Base-by-base conservation (phyloP, 2,888 invertebrate species). In the Coremacera marginata region DNA sequence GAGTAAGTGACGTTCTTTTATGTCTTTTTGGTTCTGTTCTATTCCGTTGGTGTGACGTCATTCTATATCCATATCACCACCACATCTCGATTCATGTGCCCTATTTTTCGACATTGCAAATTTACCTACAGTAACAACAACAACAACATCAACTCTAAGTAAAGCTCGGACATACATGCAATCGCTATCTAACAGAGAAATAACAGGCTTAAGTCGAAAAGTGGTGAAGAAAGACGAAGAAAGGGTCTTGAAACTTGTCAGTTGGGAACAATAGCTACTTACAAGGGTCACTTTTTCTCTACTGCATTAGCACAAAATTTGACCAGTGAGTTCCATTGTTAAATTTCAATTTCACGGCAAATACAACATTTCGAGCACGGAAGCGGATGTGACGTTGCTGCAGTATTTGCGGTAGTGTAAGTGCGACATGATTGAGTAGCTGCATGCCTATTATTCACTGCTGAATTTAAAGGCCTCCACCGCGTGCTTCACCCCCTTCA, bases 301-400 rank as follows among this genome's bases (percentile, higher is more conserved):
- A 14, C 44, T 2, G 44, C 44, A 44, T 44, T 37, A 8, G 7
- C 37, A 7, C 37, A 37, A 37, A 37, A 37, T 37, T 37, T 37
- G 37, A 8, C 37, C 37, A 37, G 8, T 37, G 37, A 37, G 37
- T 37, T 37, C 65, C 44, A n/a, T 19, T 19, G 7, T 19, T 19
- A 19, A 2, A 37, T 37, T 37, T 25, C 31, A 31, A n/a, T 31
- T n/a, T n/a, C 63, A 31, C 22, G 19, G 16, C 65, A 34, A 16
- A 37, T n/a, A 31, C 62, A 65, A n/a, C 34, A 19, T 19, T 52
- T 52, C 11, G n/a, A 22, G 67, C 65, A 55, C 74, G 74, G 57
- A 65, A 74, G 16, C 74, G 74, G 67, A 74, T 52, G 55, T 67
- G 74, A 65, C 55, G 67, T 67, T 37, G 65, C 9, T 55, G 52